These are phyloP conservation scores for Corythornis madagascariensis DNA, from an alignment of 2,113 vertebrate species.

Conservation along the genomic window DNA sequence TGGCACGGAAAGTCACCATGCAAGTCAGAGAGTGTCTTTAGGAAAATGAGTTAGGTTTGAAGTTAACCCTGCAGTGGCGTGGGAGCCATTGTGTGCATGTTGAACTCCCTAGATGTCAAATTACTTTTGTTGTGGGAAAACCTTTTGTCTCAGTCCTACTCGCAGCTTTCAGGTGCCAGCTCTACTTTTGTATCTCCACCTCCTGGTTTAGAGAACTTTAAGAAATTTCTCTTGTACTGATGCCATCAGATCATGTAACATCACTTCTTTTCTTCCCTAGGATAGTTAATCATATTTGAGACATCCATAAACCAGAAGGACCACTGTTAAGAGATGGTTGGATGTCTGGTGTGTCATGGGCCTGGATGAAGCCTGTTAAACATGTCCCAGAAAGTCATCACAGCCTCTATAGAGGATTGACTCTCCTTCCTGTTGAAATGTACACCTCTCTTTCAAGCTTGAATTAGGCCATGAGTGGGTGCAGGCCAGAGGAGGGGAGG, in stretches of 20 bases:
- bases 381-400: not conserved
- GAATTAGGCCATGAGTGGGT: not conserved
- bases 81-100: rapidly evolving
- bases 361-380: not conserved
- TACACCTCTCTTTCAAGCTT: not conserved
- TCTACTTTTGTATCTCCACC: not conserved
- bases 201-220: not conserved
- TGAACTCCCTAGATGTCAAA: not conserved
- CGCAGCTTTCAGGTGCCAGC: not conserved
- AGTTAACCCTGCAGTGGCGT: not conserved
- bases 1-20: rapidly evolving
- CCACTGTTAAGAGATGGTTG: not conserved
- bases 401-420: rapidly evolving
- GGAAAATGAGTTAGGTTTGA: not conserved
- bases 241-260: not conserved
- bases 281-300: not conserved
- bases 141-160: rapidly evolving
- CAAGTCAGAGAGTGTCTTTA: not conserved
- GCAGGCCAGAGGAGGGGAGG: not conserved
- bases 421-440: not conserved
- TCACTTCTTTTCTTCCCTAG: not conserved
- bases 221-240: not conserved
- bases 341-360: not conserved
- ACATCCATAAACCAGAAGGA: not conserved
- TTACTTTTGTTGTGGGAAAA: not conserved